These are phyloP conservation scores for Pandion haliaetus DNA, from an alignment of 2,113 vertebrate species.

Conservation along the genomic window DNA sequence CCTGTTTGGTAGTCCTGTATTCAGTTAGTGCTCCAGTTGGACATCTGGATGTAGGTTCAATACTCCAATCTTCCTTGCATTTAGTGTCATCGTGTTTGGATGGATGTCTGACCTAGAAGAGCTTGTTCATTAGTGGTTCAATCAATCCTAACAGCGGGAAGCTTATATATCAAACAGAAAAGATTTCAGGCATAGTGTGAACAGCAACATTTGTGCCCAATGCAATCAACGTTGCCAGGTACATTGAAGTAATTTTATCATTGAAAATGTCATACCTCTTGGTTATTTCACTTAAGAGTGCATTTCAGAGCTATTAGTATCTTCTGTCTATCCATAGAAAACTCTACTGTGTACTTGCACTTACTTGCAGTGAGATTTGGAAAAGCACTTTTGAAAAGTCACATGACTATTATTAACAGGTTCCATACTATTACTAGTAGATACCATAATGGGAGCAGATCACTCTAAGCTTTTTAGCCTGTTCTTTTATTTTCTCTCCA, in stretches of 20 bases:
- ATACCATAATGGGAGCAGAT: not conserved
- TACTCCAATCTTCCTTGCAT: not conserved
- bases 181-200: not conserved
- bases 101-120: not conserved
- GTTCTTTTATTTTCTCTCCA: not conserved
- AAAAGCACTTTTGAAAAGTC: not conserved
- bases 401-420: not conserved
- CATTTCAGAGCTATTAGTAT: not conserved
- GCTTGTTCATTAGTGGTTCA: not conserved
- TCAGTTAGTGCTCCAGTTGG: not conserved
- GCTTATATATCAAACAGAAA: slow-evolving; percentile 1
- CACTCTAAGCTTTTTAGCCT: not conserved
- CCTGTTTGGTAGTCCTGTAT: not conserved
- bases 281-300: not conserved
- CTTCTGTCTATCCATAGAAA: not conserved
- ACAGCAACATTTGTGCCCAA: not conserved
- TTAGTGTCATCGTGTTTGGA: not conserved
- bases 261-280: not conserved
- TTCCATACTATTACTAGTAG: not conserved
- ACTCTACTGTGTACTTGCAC: not conserved
- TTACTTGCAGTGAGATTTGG: not conserved
- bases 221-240: not conserved
- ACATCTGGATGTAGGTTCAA: not conserved
- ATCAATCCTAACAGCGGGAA: not conserved
- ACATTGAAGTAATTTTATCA: not conserved